These are phyloP conservation scores for Colletes latitarsis DNA, from an alignment of 1,140 invertebrate genomes.

Conservation along the genomic window DNA sequence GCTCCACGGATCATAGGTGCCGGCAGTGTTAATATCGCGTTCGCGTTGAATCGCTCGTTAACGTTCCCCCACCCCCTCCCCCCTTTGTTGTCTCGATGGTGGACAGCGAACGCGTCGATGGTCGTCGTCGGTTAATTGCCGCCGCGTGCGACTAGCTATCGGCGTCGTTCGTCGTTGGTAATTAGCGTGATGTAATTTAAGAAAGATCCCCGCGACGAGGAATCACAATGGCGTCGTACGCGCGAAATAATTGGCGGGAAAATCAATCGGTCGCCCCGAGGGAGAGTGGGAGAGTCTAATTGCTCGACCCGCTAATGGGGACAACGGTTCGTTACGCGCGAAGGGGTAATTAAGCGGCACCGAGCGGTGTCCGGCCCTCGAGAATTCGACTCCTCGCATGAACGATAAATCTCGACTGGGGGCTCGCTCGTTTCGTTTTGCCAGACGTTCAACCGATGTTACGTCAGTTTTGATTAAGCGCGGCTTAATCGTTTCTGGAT, in stretches of 20 bases:
- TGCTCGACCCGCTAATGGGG: slow-evolving; percentile 28
- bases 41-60: background rate
- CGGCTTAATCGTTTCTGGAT: slow-evolving; percentile 36
- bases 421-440: background rate
- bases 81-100: background rate
- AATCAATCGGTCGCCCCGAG: slow-evolving; percentile 29
- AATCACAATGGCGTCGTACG: background rate
- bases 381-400: slow-evolving; percentile 20
- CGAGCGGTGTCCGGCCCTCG: background rate
- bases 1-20: slow-evolving; percentile 16
- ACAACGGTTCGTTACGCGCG: slow-evolving; percentile 46
- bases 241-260: slow-evolving; percentile 3
- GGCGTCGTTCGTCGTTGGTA: background rate
- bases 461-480: slow-evolving; percentile 35
- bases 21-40: slow-evolving; percentile 12
- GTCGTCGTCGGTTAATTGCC: slow-evolving; percentile 11
- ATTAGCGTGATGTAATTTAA: slow-evolving; percentile 11
- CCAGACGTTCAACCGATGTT: slow-evolving; percentile 27
- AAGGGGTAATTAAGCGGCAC: slow-evolving; percentile 39
- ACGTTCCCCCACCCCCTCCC: too few species aligned
- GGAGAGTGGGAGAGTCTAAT: slow-evolving; percentile 13
- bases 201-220: background rate
- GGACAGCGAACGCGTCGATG: background rate
- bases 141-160: background rate
- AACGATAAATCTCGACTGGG: slow-evolving; percentile 29